Evolutionary conservation across 1,140 invertebrate species (phyloP).

Genomic region (Oscheius sp.): DNA sequence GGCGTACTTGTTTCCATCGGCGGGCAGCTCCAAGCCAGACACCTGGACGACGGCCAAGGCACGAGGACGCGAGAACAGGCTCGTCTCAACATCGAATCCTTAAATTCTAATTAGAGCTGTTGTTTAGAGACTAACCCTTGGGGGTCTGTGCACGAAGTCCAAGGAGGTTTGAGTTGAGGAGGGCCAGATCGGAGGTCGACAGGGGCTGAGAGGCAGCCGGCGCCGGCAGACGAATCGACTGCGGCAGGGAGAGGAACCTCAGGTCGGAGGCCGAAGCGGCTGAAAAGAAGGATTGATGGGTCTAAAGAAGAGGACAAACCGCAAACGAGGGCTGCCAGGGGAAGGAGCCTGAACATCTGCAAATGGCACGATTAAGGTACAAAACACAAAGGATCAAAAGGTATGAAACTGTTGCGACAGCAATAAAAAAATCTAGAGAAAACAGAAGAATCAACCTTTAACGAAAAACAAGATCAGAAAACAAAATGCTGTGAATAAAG

Average conservation of each 20-base stretch:
- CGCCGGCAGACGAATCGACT: not conserved
- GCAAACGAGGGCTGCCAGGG: not conserved
- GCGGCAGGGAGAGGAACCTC: not conserved
- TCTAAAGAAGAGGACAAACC: not conserved
- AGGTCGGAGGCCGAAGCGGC: not conserved
- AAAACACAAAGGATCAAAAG: not conserved
- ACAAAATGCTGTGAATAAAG: not conserved
- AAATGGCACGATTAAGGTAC: not conserved
- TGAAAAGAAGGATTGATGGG: not conserved
- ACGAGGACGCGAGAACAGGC: conserved; percentile 15
- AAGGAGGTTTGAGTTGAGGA: no score
- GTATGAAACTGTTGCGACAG: not conserved
- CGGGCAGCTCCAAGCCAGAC: not conserved
- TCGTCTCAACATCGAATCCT: conserved; percentile 2
- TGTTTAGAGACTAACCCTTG: no score
- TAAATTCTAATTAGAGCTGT: not conserved
- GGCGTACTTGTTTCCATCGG: not conserved
- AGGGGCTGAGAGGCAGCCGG: no score
- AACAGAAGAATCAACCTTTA: not conserved
- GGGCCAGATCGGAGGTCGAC: no score
- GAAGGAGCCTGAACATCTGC: not conserved
- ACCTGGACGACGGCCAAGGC: conserved; percentile 10
- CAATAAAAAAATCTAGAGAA: not conserved
- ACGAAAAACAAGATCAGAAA: not conserved
- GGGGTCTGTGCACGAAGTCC: no score